phyloP scores from a whole-genome alignment of 1,140 invertebrate species.

The Heliconius himera region DNA sequence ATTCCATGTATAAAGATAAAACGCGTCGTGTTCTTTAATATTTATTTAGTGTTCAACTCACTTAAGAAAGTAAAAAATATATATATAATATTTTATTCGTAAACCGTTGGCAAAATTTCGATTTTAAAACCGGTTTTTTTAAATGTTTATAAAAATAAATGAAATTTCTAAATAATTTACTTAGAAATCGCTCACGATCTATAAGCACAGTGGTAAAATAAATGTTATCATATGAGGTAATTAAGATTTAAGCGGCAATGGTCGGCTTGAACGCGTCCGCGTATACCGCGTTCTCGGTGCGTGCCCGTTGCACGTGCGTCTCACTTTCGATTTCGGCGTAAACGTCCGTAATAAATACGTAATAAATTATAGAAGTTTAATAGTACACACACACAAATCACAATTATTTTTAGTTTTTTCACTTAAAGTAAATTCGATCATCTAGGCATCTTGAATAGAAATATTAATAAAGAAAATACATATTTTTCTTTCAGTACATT shows the following conservation, averaged over 20 bases:
- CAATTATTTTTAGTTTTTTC: not conserved
- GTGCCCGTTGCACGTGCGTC: slow-evolving; percentile 12
- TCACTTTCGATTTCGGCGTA: slow-evolving; percentile 34
- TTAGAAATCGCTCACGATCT: not conserved
- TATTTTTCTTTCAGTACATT: too few species aligned
- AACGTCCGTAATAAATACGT: slow-evolving; percentile 22
- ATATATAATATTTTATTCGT: not conserved
- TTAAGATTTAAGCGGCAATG: not conserved
- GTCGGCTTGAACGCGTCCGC: slow-evolving; percentile 14
- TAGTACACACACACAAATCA: not conserved
- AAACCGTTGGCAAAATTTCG: not conserved
- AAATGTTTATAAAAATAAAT: not conserved
- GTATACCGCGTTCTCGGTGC: slow-evolving; percentile 17
- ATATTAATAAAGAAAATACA: too few species aligned
- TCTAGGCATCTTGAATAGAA: too few species aligned
- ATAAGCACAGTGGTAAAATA: not conserved
- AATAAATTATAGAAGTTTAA: slow-evolving; percentile 2
- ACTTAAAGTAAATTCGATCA: too few species aligned
- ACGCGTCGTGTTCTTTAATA: not conserved
- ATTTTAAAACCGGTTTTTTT: not conserved
- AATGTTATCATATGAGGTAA: not conserved
- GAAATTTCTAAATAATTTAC: not conserved
- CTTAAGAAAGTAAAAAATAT: too few species aligned
- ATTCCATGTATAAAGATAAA: not conserved
- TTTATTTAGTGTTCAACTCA: not conserved